A percentile compares a stretch with the other conserved stretches of the same genome.
phyloP scores from a whole-genome alignment of 2,888 invertebrate genomes.

The Metellina segmentata region DNA sequence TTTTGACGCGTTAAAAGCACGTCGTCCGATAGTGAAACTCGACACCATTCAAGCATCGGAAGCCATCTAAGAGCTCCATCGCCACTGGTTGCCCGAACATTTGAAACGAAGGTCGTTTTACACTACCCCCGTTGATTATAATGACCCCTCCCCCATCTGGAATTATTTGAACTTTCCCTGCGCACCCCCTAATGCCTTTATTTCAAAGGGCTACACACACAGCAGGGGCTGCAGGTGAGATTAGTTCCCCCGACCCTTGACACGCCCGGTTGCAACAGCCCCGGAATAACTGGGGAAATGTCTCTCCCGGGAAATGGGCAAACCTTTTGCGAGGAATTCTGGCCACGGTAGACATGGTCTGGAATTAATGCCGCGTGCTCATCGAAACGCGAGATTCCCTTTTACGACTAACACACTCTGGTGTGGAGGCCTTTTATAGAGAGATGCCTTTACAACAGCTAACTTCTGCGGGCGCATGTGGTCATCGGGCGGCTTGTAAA shows the following conservation, averaged over 20 bases:
- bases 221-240: background rate
- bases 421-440: background rate
- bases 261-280: constrained; percentile 34
- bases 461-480: background rate
- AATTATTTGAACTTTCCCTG: constrained; percentile 10
- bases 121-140: constrained; percentile 22
- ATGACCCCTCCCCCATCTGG: constrained; percentile 11
- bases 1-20: constrained; percentile 18
- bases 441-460: background rate
- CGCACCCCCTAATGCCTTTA: constrained; percentile 4
- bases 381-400: background rate
- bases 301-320: constrained; percentile 21
- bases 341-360: constrained; percentile 22
- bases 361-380: constrained; percentile 26
- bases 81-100: background rate
- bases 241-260: constrained; percentile 47
- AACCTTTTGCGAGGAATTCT: background rate
- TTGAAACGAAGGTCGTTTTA: background rate
- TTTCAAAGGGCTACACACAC: background rate
- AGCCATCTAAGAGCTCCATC: background rate
- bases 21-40: background rate
- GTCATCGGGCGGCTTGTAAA: background rate
- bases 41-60: background rate
- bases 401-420: background rate
- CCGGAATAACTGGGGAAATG: constrained; percentile 45